Base-by-base conservation (phyloP, 2,888 invertebrate genomes). In the Toxonevra muliebris region DNA sequence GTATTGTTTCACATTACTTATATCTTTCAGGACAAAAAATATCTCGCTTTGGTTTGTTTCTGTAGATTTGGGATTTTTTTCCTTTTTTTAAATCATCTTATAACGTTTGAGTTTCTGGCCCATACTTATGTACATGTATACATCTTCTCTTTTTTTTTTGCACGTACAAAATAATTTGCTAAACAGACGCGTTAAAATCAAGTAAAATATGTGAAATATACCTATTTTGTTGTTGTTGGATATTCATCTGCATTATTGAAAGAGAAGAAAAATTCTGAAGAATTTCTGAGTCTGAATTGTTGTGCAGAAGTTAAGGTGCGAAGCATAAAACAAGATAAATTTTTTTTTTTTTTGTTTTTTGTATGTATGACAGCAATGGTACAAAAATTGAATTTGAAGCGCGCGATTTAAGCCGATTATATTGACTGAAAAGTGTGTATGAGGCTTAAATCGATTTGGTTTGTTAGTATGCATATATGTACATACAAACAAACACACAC, bases 51-150 rank as follows among this genome's bases (percentile, higher is more conserved):
- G 52, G 20, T 65, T 48, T 65, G 62, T 58, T 63, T 68, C 68
- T 48, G n/a, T n/a, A n/a, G n/a, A n/a, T 70, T 69, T 70, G 71
- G 53, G 41, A 40, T 17, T 58, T 50, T 19, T 45, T 48, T 15
- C 12, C 53, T 50, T 48, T 54, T 19, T 50, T 58, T n/a, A 9
- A 45, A 20, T 65, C 30, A 20, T 13, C n/a, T 48, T 19, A 52
- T 30, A 42, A 17, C 53, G 50, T 54, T 63, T 12, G 30, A 43
- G 55, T 20, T 20, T 45, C 50, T 57, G 63, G 42, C 43, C 30
- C n/a, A n/a, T n/a, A n/a, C n/a, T n/a, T n/a, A n/a, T n/a, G n/a
- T 40, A 54, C 17, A 30, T 55, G 52, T 62, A 12, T 57, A 20
- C 12, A 13, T 10, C 12, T 2, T 57, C n/a, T 17, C n/a, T 13